phyloP scores from a whole-genome alignment of 2,888 invertebrate genomes.

The Papilio demoleus region DNA sequence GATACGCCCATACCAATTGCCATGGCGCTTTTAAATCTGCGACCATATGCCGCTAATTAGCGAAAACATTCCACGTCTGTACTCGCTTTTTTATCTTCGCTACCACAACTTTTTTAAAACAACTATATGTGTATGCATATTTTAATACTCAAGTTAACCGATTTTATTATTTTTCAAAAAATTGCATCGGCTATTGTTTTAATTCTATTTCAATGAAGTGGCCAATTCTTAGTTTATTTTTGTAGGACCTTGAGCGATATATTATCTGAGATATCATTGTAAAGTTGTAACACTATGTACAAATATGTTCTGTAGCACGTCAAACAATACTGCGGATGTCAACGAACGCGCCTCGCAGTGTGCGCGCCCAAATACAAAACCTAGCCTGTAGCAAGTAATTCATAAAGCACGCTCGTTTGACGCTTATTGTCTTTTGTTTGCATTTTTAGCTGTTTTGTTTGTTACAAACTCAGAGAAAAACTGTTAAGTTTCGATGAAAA shows the following conservation, averaged over 20 bases:
- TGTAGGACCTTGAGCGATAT: neutral
- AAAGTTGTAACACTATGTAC: conserved; percentile 19
- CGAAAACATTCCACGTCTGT: conserved; percentile 12
- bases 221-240: neutral
- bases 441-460: neutral
- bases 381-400: neutral
- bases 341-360: conserved; percentile 14
- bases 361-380: conserved; percentile 18
- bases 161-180: neutral
- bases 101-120: neutral
- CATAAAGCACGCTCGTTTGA: conserved; percentile 6
- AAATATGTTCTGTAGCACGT: conserved; percentile 39
- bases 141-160: no score
- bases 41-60: conserved; percentile 11
- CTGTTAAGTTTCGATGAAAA: neutral
- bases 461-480: neutral
- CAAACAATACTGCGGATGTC: conserved; percentile 53
- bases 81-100: conserved; percentile 1
- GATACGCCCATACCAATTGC: conserved; percentile 61
- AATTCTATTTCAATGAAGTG: neutral
- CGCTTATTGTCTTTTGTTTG: neutral
- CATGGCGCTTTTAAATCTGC: conserved; percentile 25
- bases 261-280: conserved; percentile 27
- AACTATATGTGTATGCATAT: neutral
- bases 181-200: no score